Conservation (phyloP, 2,797 vertebrate species). For the Galaxias olidus region DNA sequence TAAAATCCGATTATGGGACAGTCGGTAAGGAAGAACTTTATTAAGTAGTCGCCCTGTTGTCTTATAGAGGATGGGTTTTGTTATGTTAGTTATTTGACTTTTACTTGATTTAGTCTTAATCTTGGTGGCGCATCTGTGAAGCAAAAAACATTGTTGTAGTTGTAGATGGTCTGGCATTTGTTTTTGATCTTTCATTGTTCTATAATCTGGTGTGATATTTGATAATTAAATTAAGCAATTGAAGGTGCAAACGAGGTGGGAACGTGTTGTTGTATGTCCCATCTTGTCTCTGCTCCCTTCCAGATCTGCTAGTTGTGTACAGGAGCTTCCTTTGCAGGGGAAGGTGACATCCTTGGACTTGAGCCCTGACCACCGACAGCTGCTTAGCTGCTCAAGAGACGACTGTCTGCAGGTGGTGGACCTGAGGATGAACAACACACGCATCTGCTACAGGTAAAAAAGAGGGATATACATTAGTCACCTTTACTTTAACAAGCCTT, state of each 20-base stretch:
- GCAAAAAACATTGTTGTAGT: no score
- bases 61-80: no score
- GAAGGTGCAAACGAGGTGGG: no score
- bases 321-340: slow-evolving; percentile 79
- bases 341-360: slow-evolving; percentile 85
- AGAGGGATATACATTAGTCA: neutral
- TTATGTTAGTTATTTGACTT: no score
- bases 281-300: neutral
- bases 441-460: slow-evolving; percentile 66
- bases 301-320: slow-evolving; percentile 75
- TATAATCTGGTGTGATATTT: no score
- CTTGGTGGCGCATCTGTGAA: no score
- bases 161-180: no score
- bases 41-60: neutral
- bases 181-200: no score
- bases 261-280: no score
- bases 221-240: no score
- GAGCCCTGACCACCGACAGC: slow-evolving; percentile 76
- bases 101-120: no score
- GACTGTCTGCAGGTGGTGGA: slow-evolving; percentile 84
- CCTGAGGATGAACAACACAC: slow-evolving; percentile 76
- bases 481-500: neutral
- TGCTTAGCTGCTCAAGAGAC: slow-evolving; percentile 88
- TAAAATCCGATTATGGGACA: slow-evolving; percentile 88
- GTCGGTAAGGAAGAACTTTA: slow-evolving; percentile 72